Evolutionary conservation across 2,888 invertebrate genomes (phyloP), one percentile per base, ranked within the genome.

Genomic region (Synanthedon formicaeformis): DNA sequence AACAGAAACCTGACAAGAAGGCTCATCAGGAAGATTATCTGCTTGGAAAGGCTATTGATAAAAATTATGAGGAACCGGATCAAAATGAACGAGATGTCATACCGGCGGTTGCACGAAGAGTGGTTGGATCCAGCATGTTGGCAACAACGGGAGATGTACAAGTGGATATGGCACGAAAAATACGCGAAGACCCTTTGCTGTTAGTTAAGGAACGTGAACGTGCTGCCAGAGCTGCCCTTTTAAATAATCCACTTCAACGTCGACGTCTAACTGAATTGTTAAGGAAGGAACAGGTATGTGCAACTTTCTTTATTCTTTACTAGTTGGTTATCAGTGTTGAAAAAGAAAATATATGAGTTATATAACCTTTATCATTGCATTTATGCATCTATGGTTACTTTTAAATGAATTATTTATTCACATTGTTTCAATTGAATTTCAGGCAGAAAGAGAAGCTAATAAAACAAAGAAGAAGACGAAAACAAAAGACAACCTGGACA

Each of bases 181-280:
- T 97, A 58, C 91, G 97, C 71, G 98, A 98, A 78, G 98, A 98
- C 88, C 98, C 98, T 0, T 78, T 98, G 45, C 92, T 96, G 71
- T 90, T 94, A 3, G 97, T 98, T 6, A 95, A 94, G 66, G 94
- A 96, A 69, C 91, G 94, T 53, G 97, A 98, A 81, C 92, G 96
- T 71, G 97, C 98, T 69, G 93, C 94, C 0, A 88, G 94, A 48
- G 92, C 93, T 55, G 93, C 95, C 55, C 86, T 98, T 41, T 76
- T 98, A 3, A 94, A 96, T 65, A 98, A 98, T 88, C 98, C 98
- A 1, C 91, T 98, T 0, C 96, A 96, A 76, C 84, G 98, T 61
- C 96, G 96, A 60, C 93, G 94, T 67, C 84, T 98, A 1, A 92
- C 96, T 63, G 92, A 95, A 69, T 88, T 96, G 66, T 90, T 97